A percentile compares a stretch with the other conserved stretches of the same genome.
Conservation (phyloP, 2,113 vertebrate species). For the Rhinopomastus cyanomelas region DNA sequence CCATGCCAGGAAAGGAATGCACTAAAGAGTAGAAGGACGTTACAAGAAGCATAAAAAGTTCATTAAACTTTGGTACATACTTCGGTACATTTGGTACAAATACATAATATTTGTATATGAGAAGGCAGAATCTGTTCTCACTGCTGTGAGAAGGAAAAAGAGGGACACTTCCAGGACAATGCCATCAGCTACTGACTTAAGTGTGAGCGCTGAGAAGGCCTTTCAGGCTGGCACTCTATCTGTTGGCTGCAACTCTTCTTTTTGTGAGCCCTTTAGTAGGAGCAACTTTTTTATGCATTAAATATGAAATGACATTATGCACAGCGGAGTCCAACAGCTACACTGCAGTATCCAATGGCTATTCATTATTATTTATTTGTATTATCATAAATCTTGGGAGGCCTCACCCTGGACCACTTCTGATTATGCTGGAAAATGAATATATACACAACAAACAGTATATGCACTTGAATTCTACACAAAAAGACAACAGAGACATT, state of each 20-base stretch:
- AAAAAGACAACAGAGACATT: background rate
- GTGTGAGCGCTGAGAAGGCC: background rate
- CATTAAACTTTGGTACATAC: background rate
- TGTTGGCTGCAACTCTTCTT: background rate
- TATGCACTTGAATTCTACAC: background rate
- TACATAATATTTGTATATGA: background rate
- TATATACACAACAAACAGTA: background rate
- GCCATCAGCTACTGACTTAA: background rate
- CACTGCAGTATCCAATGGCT: background rate
- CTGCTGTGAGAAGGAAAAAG: background rate
- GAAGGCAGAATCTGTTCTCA: background rate
- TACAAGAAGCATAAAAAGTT: background rate
- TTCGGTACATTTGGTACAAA: background rate
- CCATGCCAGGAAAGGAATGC: background rate
- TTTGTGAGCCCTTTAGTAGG: background rate
- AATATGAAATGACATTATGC: background rate
- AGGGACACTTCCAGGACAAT: background rate
- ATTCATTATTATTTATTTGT: background rate
- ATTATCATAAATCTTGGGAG: background rate
- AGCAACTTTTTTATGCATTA: constrained; percentile 1
- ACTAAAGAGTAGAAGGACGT: background rate
- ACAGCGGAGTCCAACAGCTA: background rate
- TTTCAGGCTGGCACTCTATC: background rate
- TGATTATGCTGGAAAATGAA: background rate
- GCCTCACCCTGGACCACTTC: background rate